Evolutionary conservation across 1,140 invertebrate genomes (phyloP).

Genomic region (Diachasmimorpha longicaudata): DNA sequence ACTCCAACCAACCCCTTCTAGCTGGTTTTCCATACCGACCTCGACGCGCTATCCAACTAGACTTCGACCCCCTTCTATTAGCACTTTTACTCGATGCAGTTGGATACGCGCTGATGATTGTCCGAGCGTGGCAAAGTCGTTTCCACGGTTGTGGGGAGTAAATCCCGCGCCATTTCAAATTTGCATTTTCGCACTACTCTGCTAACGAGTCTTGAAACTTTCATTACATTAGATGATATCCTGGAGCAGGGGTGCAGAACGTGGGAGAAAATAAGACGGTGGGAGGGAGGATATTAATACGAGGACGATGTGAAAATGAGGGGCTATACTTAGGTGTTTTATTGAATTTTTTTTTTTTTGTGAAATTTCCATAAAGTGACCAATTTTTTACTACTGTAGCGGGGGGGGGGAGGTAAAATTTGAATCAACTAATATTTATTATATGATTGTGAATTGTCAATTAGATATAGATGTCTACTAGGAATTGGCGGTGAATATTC

Average conservation of each 20-base stretch:
- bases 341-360: no score
- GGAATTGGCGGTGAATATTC: background rate
- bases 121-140: background rate
- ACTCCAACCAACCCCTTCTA: background rate
- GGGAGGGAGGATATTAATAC: background rate
- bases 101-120: background rate
- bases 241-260: background rate
- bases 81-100: constrained; percentile 20
- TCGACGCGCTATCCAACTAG: background rate
- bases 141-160: background rate
- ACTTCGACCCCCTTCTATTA: constrained; percentile 5
- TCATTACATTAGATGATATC: background rate
- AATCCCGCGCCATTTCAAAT: background rate
- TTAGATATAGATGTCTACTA: no score
- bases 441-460: background rate
- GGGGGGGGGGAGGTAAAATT: no score
- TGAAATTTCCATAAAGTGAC: no score
- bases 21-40: background rate
- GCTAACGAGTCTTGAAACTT: constrained; percentile 5
- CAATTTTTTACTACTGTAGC: no score
- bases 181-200: background rate
- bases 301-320: background rate
- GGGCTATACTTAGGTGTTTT: background rate
- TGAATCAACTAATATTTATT: no score
- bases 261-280: background rate